Percentiles rank a stretch among this genome's conserved stretches.
Evolutionary conservation across 2,888 invertebrate genomes (phyloP).

Genomic region (Pogonocherus hispidulus): DNA sequence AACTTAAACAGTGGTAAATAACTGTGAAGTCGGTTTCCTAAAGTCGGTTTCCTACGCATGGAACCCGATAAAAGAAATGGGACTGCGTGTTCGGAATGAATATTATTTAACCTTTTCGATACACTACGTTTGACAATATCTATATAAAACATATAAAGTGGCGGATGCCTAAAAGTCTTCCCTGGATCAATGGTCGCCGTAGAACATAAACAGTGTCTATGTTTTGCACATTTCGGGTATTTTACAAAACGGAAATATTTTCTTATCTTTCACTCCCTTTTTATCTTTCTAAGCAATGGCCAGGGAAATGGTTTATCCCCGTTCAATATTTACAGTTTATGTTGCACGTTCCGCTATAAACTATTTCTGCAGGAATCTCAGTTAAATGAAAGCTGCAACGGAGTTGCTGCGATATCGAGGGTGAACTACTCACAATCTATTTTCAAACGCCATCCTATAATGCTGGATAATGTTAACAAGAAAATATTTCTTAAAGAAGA

Average conservation of each 20-base stretch:
- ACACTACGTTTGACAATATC: constrained; percentile 54
- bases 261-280: constrained; percentile 14
- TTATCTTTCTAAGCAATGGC: constrained; percentile 13
- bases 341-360: background rate
- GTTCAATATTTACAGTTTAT: background rate
- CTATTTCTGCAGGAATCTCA: background rate
- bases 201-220: constrained; percentile 51
- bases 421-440: too few species aligned
- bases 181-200: constrained; percentile 48
- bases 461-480: too few species aligned
- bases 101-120: constrained; percentile 54
- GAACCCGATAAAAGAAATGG: constrained; percentile 58
- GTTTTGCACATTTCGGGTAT: constrained; percentile 49
- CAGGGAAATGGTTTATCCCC: background rate
- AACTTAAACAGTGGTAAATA: constrained; percentile 57
- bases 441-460: too few species aligned
- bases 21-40: constrained; percentile 56
- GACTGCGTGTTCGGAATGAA: constrained; percentile 56
- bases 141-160: constrained; percentile 57
- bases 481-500: too few species aligned
- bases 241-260: constrained; percentile 30
- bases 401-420: too few species aligned
- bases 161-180: constrained; percentile 49
- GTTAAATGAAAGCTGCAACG: constrained; percentile 14
- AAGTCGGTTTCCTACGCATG: constrained; percentile 56